These are phyloP conservation scores for Blennius ocellaris DNA, from an alignment of 2,113 vertebrate genomes.

Conservation along the genomic window DNA sequence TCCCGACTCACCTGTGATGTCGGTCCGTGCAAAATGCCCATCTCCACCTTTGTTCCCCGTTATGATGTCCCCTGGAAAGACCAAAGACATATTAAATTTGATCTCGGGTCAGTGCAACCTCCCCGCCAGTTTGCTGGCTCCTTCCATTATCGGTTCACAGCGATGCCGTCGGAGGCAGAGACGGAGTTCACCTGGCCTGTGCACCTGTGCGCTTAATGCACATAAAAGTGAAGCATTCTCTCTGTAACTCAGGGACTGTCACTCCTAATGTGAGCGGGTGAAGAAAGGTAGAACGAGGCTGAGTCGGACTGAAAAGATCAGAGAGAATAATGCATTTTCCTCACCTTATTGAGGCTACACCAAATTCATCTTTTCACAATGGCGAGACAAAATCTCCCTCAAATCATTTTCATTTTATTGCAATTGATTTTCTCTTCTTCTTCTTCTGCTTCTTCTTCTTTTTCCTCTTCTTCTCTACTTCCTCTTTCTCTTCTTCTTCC, in stretches of 20 bases:
- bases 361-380: slow-evolving; percentile 41
- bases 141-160: slow-evolving; percentile 11
- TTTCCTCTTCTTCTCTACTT: slow-evolving; percentile 27
- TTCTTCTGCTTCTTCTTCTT: slow-evolving; percentile 14
- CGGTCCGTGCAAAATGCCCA: slow-evolving; percentile 92
- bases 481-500: slow-evolving; percentile 32
- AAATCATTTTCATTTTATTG: slow-evolving; percentile 51
- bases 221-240: slow-evolving; percentile 54
- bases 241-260: slow-evolving; percentile 22
- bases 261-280: slow-evolving; percentile 11
- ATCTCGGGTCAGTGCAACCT: slow-evolving; percentile 26
- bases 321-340: slow-evolving; percentile 45
- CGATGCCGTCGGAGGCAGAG: background rate
- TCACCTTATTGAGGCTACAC: slow-evolving; percentile 42
- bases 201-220: slow-evolving; percentile 43
- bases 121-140: background rate
- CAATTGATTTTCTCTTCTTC: slow-evolving; percentile 45
- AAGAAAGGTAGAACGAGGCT: slow-evolving; percentile 45
- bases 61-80: slow-evolving; percentile 89
- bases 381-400: slow-evolving; percentile 37
- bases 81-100: slow-evolving; percentile 43
- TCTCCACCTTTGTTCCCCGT: slow-evolving; percentile 92
- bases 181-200: background rate
- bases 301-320: slow-evolving; percentile 34
- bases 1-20: slow-evolving; percentile 88